These are phyloP conservation scores for Scylla paramamosain DNA, from an alignment of 1,140 invertebrate genomes.

Conservation along the genomic window DNA sequence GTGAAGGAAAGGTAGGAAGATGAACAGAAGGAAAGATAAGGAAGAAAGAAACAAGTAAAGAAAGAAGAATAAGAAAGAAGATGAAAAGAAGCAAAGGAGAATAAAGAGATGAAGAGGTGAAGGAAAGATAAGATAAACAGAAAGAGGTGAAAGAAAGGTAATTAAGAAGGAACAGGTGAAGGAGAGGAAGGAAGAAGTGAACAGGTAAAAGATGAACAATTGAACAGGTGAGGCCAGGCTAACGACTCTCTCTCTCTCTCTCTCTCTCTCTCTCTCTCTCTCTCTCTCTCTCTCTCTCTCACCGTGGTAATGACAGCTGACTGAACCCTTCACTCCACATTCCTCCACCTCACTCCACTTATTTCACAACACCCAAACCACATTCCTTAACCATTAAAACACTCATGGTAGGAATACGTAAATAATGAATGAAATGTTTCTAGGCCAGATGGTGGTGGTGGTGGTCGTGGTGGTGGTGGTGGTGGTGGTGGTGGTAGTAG, in stretches of 20 bases:
- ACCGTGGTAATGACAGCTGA: too few relatives aligned
- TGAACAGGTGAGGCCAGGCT: not conserved
- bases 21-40: conserved; percentile 15
- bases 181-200: not conserved
- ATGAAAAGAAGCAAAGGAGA: not conserved
- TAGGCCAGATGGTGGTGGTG: not conserved
- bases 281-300: too few relatives aligned
- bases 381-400: too few relatives aligned
- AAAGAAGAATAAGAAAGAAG: not conserved
- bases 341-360: not conserved
- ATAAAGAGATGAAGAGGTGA: too few relatives aligned
- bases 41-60: not conserved
- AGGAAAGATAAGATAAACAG: too few relatives aligned
- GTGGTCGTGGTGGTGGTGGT: conserved; percentile 21
- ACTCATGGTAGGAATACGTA: too few relatives aligned
- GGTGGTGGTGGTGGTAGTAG: conserved; percentile 16
- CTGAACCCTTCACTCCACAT: not conserved
- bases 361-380: too few relatives aligned
- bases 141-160: not conserved
- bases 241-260: too few relatives aligned
- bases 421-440: not conserved
- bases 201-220: not conserved
- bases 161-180: not conserved
- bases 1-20: not conserved
- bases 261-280: too few relatives aligned